Base-by-base conservation (phyloP, 1,140 invertebrate species). In the Aleiodes sp. region DNA sequence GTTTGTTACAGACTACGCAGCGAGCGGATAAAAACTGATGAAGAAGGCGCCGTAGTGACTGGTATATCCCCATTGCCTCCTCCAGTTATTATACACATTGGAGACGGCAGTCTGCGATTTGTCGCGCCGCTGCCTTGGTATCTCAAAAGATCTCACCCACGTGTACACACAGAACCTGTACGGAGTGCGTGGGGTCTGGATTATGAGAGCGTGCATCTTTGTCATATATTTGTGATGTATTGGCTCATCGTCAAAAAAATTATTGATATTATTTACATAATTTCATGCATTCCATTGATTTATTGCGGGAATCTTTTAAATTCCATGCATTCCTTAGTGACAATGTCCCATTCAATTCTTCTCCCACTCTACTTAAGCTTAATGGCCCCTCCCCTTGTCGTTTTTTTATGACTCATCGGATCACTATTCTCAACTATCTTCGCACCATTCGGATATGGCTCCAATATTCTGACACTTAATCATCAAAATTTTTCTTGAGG, bases 11-110 rank as follows among this genome's bases (percentile, higher is more conserved):
- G 37, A 43, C 24, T 43, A 46, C 41, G 56, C 37, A 31, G 46
- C 29, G 65, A 33, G 16, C 16, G 56, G 24, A 61, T 35, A 61
- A 68, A 68, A 68, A 68, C 56, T 68, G 46, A 68, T 43, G 65
- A 68, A 61, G 56, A 43, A 68, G 57, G 57, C 66, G 65, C 66
- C 66, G 59, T 28, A 41, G 66, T 46, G 66, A 68, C 66, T 68
- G 66, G 52, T 28, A 8, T 65, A 28, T 41, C 33, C 19, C 57
- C 57, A 61, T 35, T 33, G 31, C 31, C 59, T 61, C 31, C 29
- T 61, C 29, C 29, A 61, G 31, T n/a, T n/a, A n/a, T n/a, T n/a
- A n/a, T 52, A 24, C 3, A 52, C 46, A 24, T 52, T 52, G 16
- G 35, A 12, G 28, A 61, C 28, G 52, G 26, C 56, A 68, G 66